These are phyloP conservation scores for Drosophila bifasciata DNA, from an alignment of 1,140 invertebrate genomes.

Conservation along the genomic window DNA sequence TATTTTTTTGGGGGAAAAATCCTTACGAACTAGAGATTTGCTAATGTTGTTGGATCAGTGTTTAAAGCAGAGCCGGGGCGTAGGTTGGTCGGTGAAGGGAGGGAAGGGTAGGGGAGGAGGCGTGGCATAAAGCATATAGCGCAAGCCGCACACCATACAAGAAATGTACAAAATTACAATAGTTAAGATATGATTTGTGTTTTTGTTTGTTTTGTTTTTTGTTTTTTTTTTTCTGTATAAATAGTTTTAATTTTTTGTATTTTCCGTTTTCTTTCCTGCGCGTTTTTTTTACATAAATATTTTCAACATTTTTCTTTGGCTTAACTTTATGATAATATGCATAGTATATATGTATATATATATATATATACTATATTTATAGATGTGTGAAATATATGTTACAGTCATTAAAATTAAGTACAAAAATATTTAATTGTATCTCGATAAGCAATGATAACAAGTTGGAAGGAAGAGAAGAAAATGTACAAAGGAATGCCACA, in stretches of 20 bases:
- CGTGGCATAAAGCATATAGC: conserved; percentile 56
- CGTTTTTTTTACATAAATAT: conserved; percentile 53
- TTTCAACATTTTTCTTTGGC: conserved; percentile 79
- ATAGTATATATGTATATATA: conserved; percentile 54
- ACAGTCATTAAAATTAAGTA: conserved; percentile 77
- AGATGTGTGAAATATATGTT: conserved; percentile 71
- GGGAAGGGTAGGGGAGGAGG: conserved; percentile 1
- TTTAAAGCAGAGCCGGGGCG: conserved; percentile 57
- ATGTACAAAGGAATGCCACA: conserved; percentile 64
- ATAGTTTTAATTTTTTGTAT: conserved; percentile 60
- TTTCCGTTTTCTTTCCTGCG: conserved; percentile 74
- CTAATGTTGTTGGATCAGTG: conserved; percentile 52
- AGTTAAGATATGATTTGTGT: conserved; percentile 24
- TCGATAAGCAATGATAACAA: conserved; percentile 48
- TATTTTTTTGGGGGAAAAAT: conserved; percentile 8
- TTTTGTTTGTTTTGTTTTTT: conserved; percentile 18
- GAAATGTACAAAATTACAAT: conserved; percentile 50
- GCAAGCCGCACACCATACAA: conserved; percentile 67
- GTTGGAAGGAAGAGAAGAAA: conserved; percentile 35
- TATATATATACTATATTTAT: conserved; percentile 51
- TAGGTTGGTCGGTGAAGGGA: conserved; percentile 11
- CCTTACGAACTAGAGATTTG: conserved; percentile 71
- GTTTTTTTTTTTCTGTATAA: conserved; percentile 40
- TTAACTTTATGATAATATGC: conserved; percentile 76
- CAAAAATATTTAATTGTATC: conserved; percentile 55